Evolutionary conservation across 2,113 vertebrate species (phyloP), one percentile per base, ranked within the genome.

Genomic region (Poeciliopsis turrubarensis): DNA sequence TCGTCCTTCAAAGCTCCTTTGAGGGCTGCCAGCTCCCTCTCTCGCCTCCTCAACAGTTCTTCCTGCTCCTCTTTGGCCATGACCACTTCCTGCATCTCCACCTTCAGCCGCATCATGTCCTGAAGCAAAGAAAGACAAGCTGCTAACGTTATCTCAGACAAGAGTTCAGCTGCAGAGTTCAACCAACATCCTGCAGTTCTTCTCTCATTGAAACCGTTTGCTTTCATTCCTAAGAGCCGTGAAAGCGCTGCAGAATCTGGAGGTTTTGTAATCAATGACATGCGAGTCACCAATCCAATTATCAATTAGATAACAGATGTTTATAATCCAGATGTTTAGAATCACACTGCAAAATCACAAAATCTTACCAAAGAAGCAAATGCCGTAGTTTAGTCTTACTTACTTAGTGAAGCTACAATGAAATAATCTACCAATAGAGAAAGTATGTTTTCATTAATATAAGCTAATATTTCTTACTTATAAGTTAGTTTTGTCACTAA

Each of bases 1-100:
- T 99, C 98, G 70, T 98, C 97, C 87, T 99, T 99, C 75, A 99
- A 83, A 19, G 96, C 98, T 63, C 98, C 97, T 87, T 98, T 98
- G 78, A 99, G 92, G 60, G 98, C 98, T 0, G 96, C 97, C 84
- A 99, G 95, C 62, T 99, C 97, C 1, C 97, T 91, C 83, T 99
- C 98, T 9, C 97, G 93, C 77, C 94, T 96, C 84, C 94, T 95
- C 90, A 99, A 84, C 78, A 97, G 66, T 22, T 99, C 97, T 77
- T 99, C 97, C 81, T 96, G 97, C 66, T 97, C 97, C 75, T 99
- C 98, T 86, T 95, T 97, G 26, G 93, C 89, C 10, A 96, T 76
- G 66, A 97, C 89, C 63, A 96, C 78, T 54, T 97, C 97, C 68
- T 97, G 93, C 60, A 98, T 89, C 67, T 97, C 96, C 77, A 94